These are phyloP conservation scores for Artemisiospiza belli DNA, from an alignment of 2,113 vertebrate genomes.

Conservation along the genomic window DNA sequence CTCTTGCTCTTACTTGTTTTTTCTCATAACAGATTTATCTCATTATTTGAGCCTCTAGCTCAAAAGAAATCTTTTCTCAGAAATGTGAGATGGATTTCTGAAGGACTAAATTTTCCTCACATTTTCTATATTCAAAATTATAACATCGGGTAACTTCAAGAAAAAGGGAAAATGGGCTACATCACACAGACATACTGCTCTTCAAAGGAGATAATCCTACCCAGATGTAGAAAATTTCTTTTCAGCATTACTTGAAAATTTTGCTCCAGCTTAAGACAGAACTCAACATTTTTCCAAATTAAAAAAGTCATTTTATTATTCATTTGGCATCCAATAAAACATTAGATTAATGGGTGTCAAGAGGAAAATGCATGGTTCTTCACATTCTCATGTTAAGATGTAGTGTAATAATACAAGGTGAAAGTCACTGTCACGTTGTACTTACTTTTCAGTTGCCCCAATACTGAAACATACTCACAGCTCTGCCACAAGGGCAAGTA, in stretches of 20 bases:
- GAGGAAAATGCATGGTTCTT: not conserved
- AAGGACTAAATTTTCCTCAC: not conserved
- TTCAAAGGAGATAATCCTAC: not conserved
- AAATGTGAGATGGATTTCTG: not conserved
- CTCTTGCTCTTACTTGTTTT: not conserved
- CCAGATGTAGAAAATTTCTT: not conserved
- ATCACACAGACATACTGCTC: fast-evolving
- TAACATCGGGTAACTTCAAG: not conserved
- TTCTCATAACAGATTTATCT: not conserved
- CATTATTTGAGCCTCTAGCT: not conserved
- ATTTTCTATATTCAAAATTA: not conserved
- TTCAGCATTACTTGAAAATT: not conserved
- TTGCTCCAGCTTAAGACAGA: not conserved
- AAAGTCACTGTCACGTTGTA: not conserved
- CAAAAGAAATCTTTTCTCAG: not conserved
- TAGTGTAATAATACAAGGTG: not conserved
- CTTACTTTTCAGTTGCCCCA: not conserved
- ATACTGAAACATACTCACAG: not conserved
- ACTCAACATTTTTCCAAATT: not conserved
- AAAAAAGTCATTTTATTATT: not conserved
- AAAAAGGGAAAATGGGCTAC: not conserved
- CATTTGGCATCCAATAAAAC: not conserved
- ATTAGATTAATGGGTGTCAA: not conserved
- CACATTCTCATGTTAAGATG: not conserved
- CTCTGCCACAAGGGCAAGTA: not conserved